These are phyloP conservation scores for Athetis lepigone DNA, from an alignment of 2,888 invertebrate genomes.

Conservation along the genomic window DNA sequence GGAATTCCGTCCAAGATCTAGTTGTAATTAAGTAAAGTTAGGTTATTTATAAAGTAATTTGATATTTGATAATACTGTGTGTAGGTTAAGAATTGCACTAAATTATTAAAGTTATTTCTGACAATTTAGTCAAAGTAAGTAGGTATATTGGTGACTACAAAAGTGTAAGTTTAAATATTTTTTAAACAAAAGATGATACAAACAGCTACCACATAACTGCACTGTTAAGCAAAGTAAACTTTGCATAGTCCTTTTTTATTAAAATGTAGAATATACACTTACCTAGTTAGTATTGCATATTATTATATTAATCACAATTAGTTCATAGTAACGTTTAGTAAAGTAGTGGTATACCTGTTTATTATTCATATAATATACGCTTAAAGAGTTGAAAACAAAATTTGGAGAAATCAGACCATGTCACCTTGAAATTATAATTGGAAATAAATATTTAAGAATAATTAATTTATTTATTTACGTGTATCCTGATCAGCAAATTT, in stretches of 20 bases:
- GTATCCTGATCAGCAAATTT: not conserved
- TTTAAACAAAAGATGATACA: not conserved
- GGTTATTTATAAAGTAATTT: constrained; percentile 17
- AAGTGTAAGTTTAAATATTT: not conserved
- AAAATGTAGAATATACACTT: not conserved
- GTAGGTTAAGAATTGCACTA: constrained; percentile 9
- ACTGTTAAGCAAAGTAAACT: not conserved
- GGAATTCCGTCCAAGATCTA: constrained; percentile 82
- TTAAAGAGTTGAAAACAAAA: constrained; percentile 25
- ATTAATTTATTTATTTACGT: constrained; percentile 4
- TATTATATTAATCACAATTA: constrained; percentile 3
- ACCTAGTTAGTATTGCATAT: not conserved
- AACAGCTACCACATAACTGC: not conserved
- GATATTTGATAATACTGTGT: constrained; percentile 10
- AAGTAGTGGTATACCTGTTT: constrained; percentile 14
- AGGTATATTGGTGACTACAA: not conserved
- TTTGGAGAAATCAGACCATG: constrained; percentile 15
- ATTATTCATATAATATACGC: constrained; percentile 7
- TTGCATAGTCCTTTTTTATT: not conserved
- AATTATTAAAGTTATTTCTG: constrained; percentile 9
- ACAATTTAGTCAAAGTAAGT: constrained; percentile 5
- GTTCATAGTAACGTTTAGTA: constrained; percentile 1
- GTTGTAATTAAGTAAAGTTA: constrained; percentile 51
- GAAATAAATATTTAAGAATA: constrained; percentile 50
- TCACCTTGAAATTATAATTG: constrained; percentile 27